A percentile compares a stretch with the other conserved stretches of the same genome.
phyloP scores from a whole-genome alignment of 2,888 invertebrate species.

The Amphipoea oculea region DNA sequence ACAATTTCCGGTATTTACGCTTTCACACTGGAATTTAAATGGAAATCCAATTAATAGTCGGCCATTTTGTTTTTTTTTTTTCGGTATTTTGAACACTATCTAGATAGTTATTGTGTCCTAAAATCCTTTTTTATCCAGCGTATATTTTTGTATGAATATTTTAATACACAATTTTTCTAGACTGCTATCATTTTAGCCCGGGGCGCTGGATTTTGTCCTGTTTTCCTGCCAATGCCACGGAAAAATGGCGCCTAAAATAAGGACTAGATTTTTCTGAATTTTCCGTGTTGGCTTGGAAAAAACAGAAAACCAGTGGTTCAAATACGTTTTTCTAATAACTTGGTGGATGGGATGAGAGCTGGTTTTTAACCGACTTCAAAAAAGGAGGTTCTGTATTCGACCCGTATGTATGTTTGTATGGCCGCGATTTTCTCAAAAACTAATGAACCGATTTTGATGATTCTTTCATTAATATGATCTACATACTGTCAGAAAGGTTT shows the following conservation, averaged over 20 bases:
- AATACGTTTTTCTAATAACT: neutral
- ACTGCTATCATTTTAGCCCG: conserved; percentile 26
- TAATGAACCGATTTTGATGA: too few relatives aligned
- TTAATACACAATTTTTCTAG: conserved; percentile 55
- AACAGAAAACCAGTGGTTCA: neutral
- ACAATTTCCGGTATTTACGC: conserved; percentile 56
- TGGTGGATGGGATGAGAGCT: neutral
- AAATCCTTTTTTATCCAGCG: conserved; percentile 32
- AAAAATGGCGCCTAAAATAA: conserved; percentile 16
- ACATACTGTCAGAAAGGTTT: too few relatives aligned
- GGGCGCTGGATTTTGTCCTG: conserved; percentile 10
- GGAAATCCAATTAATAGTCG: conserved; percentile 54
- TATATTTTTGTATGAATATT: conserved; percentile 62
- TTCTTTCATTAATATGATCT: too few relatives aligned
- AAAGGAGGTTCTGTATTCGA: too few relatives aligned
- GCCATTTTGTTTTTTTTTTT: conserved; percentile 44
- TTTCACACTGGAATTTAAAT: conserved; percentile 47
- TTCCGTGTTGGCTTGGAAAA: neutral
- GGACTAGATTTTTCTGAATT: conserved; percentile 4
- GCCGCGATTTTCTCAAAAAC: too few relatives aligned
- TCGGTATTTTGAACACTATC: conserved; percentile 35
- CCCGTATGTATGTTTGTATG: too few relatives aligned
- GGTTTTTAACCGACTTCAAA: neutral
- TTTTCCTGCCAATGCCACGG: conserved; percentile 16
- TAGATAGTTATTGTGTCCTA: conserved; percentile 31